phyloP scores from a whole-genome alignment of 2,797 vertebrate genomes.

The Gallirallus australis region DNA sequence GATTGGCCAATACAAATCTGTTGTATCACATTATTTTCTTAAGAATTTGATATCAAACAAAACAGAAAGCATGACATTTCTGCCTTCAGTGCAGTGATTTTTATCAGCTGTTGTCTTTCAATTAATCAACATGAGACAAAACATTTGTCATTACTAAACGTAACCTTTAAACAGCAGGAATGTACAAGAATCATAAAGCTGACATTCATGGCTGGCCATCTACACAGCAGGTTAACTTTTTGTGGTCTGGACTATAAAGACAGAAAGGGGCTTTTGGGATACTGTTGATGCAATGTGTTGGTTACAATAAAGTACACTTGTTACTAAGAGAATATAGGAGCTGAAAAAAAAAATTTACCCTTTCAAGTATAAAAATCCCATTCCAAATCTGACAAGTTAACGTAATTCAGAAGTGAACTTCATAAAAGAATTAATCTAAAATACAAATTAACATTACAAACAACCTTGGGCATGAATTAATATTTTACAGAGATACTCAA shows the following conservation, averaged over 20 bases:
- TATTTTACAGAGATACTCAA: neutral
- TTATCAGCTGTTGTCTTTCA: neutral
- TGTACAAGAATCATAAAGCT: neutral
- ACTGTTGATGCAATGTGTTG: neutral
- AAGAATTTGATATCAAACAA: neutral
- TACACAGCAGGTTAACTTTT: neutral
- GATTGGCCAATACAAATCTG: neutral
- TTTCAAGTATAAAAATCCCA: neutral
- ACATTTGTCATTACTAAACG: neutral
- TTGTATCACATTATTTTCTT: neutral
- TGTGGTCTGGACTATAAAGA: neutral
- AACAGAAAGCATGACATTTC: neutral
- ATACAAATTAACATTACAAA: neutral
- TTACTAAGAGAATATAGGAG: neutral
- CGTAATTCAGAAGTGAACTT: neutral
- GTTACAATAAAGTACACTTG: neutral
- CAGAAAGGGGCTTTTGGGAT: neutral
- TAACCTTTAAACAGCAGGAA: constrained; percentile 25
- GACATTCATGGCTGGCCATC: neutral
- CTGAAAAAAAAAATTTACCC: neutral
- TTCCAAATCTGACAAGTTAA: neutral
- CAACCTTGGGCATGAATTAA: neutral
- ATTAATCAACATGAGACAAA: neutral
- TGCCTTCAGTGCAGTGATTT: neutral
- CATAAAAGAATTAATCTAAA: neutral